Conservation (phyloP, 2,113 vertebrate species). For the Uropsilus gracilis region DNA sequence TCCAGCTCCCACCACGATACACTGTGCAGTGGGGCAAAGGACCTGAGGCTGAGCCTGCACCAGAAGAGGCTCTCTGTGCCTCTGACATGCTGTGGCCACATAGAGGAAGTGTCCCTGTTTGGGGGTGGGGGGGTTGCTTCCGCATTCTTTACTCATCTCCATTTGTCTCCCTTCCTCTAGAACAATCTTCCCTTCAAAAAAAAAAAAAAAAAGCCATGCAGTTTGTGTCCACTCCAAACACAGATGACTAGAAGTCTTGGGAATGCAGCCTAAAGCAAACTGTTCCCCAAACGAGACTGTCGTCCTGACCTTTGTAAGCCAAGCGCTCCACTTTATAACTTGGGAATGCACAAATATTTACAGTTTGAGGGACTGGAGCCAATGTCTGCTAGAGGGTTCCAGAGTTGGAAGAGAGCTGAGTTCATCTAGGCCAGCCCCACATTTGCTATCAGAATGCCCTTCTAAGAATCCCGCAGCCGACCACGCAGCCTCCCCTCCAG, state of each 20-base stretch:
- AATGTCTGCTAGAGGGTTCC: neutral
- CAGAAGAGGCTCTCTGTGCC: neutral
- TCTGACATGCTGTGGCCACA: neutral
- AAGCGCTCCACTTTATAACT: constrained; percentile 40
- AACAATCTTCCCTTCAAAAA: neutral
- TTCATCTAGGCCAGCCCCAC: neutral
- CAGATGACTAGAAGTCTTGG: constrained; percentile 55
- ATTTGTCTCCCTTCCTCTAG: neutral
- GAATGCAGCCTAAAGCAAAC: constrained; percentile 45
- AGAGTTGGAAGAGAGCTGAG: neutral
- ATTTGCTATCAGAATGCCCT: neutral
- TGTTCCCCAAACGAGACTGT: neutral
- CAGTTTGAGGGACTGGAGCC: constrained; percentile 14
- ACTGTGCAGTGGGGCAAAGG: neutral
- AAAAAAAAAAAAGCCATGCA: neutral
- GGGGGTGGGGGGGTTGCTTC: neutral
- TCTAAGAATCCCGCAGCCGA: neutral
- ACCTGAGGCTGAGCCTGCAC: neutral
- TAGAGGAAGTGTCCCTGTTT: neutral
- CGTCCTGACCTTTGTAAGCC: constrained; percentile 45
- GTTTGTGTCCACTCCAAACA: constrained; percentile 36
- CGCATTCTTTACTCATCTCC: constrained; percentile 14
- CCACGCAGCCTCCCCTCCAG: neutral
- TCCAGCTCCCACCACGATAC: neutral
- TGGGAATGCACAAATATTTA: constrained; percentile 74